Percentiles rank a stretch among this genome's conserved stretches.
phyloP scores from a whole-genome alignment of 1,140 invertebrate genomes.

The Eulimnadia texana region DNA sequence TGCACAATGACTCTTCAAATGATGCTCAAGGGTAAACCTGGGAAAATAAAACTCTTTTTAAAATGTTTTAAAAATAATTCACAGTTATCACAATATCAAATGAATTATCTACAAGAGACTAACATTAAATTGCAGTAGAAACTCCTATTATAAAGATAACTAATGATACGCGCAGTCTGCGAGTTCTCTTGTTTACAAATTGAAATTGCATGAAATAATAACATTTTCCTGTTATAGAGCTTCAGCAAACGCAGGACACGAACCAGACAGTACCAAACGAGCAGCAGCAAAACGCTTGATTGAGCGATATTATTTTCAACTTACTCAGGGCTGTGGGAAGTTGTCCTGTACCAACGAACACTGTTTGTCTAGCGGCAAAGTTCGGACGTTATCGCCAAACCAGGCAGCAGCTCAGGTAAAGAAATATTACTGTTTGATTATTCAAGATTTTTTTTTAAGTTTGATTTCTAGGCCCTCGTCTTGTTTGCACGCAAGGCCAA shows the following conservation, averaged over 20 bases:
- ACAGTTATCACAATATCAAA: too few relatives aligned
- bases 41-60: too few relatives aligned
- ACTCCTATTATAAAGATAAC: too few relatives aligned
- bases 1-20: not conserved
- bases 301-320: constrained; percentile 80
- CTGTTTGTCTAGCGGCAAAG: constrained; percentile 76
- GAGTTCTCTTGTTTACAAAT: not conserved
- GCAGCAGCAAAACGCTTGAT: constrained; percentile 74
- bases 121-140: too few relatives aligned
- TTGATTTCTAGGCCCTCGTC: constrained; percentile 45
- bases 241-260: not conserved
- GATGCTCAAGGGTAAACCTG: not conserved
- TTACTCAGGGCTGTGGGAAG: constrained; percentile 80
- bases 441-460: not conserved
- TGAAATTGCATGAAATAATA: not conserved
- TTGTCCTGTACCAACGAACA: constrained; percentile 62
- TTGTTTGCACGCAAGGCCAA: constrained; percentile 68
- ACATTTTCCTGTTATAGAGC: not conserved
- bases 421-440: not conserved
- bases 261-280: constrained; percentile 51
- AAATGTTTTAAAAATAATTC: too few relatives aligned
- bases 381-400: constrained; percentile 62
- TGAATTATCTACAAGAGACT: too few relatives aligned
- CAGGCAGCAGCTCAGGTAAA: constrained; percentile 57
- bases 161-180: not conserved